phyloP scores from a whole-genome alignment of 2,113 vertebrate genomes.

The Lophochroa leadbeateri region DNA sequence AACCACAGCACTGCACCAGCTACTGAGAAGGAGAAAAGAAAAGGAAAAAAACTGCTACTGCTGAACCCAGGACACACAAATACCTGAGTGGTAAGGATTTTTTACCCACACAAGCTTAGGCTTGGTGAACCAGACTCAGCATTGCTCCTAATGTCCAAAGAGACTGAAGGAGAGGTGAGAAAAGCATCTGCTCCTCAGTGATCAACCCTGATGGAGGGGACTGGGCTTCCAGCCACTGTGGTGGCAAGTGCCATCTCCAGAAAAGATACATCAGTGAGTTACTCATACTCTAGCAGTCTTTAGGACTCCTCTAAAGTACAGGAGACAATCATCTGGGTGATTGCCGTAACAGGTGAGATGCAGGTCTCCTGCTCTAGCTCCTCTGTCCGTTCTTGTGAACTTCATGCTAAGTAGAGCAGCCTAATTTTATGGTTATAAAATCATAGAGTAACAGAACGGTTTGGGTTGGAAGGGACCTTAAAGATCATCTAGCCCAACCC shows the following conservation, averaged over 20 bases:
- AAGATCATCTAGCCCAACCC: not conserved
- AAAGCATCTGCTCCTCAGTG: not conserved
- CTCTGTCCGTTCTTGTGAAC: not conserved
- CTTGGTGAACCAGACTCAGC: not conserved
- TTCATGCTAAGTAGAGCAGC: not conserved
- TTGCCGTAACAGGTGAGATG: not conserved
- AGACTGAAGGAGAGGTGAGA: not conserved
- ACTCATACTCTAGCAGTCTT: accelerated
- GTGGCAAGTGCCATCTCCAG: not conserved
- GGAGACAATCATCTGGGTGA: accelerated
- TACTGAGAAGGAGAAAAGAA: too few species aligned
- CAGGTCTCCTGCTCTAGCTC: not conserved
- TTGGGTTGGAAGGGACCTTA: not conserved
- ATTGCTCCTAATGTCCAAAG: not conserved
- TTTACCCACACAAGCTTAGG: not conserved
- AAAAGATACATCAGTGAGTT: not conserved
- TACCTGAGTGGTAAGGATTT: not conserved
- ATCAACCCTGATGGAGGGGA: not conserved
- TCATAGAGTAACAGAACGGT: not conserved
- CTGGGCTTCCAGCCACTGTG: not conserved
- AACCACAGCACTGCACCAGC: too few species aligned
- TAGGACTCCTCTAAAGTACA: not conserved
- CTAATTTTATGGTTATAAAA: not conserved
- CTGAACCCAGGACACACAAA: too few species aligned
- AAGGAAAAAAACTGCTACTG: too few species aligned